phyloP scores from a whole-genome alignment of 2,888 invertebrate species.

The Phania funesta region DNA sequence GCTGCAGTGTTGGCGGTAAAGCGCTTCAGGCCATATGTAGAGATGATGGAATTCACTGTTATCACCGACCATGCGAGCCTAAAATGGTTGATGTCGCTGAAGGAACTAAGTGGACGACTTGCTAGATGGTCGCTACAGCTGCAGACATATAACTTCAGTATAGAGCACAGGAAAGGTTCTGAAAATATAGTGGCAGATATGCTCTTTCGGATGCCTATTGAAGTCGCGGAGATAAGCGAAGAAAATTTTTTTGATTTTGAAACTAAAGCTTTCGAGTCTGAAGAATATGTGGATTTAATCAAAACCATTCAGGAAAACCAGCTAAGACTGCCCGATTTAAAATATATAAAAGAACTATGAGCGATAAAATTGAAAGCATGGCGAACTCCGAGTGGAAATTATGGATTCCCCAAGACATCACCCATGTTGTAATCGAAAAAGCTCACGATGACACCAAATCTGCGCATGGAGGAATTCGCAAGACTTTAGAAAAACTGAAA shows the following conservation, averaged over 20 bases:
- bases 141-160: background rate
- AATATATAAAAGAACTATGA: background rate
- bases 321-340: background rate
- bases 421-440: conserved; percentile 1
- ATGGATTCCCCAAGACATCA: conserved; percentile 22
- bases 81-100: too few species aligned
- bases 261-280: background rate
- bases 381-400: conserved; percentile 1
- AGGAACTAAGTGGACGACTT: background rate
- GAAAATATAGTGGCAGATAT: background rate
- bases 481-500: too few species aligned
- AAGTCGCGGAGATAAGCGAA: background rate
- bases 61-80: too few species aligned
- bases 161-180: background rate
- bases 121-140: background rate
- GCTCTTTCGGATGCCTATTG: background rate
- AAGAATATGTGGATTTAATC: background rate
- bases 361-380: too few species aligned
- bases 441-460: background rate
- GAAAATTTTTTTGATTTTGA: background rate
- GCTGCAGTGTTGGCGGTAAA: too few species aligned
- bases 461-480: too few species aligned
- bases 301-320: background rate
- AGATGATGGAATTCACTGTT: too few species aligned
- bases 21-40: too few species aligned